Conservation (phyloP, 2,113 vertebrate genomes). For the Scalopus aquaticus region DNA sequence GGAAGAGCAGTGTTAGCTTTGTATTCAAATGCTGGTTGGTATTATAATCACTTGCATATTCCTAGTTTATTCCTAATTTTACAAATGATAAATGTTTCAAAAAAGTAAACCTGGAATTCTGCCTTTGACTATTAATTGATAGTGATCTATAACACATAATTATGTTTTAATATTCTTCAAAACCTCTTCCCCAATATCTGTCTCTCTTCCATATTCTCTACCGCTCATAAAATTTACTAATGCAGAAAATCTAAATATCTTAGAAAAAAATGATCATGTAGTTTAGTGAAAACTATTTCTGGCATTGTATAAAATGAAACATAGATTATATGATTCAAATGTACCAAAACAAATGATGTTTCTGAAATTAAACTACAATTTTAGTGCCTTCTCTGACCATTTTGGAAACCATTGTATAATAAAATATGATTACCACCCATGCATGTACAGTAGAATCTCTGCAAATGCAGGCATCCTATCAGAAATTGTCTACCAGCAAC, state of each 20-base stretch:
- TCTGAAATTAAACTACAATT: constrained; percentile 72
- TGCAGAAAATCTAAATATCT: constrained; percentile 58
- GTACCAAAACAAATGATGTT: constrained; percentile 67
- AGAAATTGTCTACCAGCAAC: constrained; percentile 1
- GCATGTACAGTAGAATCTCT: background rate
- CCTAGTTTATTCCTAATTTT: constrained; percentile 77
- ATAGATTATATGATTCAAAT: constrained; percentile 62
- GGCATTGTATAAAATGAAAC: constrained; percentile 62
- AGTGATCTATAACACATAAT: constrained; percentile 40
- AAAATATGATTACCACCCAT: constrained; percentile 58
- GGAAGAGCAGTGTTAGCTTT: constrained; percentile 74
- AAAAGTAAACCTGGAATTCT: constrained; percentile 64
- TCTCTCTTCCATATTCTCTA: background rate
- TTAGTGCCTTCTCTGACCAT: constrained; percentile 52
- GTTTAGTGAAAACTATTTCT: constrained; percentile 59
- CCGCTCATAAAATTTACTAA: constrained; percentile 42
- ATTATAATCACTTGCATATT: constrained; percentile 60
- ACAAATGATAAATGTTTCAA: constrained; percentile 75
- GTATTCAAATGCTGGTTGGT: constrained; percentile 58
- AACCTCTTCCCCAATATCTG: background rate
- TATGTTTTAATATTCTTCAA: constrained; percentile 50
- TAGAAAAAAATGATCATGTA: constrained; percentile 59
- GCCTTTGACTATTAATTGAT: constrained; percentile 46
- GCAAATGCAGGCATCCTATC: background rate
- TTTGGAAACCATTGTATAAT: constrained; percentile 58